Conservation (phyloP, 2,797 vertebrate species). For the Ibycter americanus region DNA sequence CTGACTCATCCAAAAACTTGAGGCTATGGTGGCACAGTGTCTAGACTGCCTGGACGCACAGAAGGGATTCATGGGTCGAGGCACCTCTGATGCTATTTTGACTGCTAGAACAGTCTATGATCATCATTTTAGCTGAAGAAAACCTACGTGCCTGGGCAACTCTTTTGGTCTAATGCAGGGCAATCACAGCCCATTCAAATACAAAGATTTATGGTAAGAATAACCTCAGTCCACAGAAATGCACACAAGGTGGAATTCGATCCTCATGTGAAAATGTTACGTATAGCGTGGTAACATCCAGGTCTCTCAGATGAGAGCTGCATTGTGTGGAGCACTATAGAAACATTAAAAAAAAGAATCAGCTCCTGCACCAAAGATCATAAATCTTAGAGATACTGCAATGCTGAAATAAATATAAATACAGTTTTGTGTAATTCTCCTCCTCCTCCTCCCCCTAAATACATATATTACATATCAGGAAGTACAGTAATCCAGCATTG, state of each 20-base stretch:
- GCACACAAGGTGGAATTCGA: background rate
- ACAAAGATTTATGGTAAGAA: background rate
- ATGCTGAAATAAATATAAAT: background rate
- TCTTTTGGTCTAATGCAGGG: background rate
- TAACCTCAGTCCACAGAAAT: background rate
- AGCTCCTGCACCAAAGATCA: background rate
- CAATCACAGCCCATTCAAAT: background rate
- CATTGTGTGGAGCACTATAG: background rate
- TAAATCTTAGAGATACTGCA: background rate
- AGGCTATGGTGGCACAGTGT: accelerated
- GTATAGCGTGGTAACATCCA: background rate
- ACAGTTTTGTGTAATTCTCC: background rate
- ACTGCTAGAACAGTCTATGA: background rate
- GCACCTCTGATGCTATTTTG: background rate
- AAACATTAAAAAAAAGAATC: background rate
- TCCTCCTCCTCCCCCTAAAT: background rate
- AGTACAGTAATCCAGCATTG: conserved; percentile 27
- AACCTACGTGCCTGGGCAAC: background rate
- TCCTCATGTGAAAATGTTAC: conserved; percentile 4
- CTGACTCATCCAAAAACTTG: background rate
- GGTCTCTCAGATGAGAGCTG: background rate
- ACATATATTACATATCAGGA: conserved; percentile 14
- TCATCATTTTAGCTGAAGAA: background rate
- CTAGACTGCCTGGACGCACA: background rate
- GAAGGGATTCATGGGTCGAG: background rate